Base-by-base conservation (phyloP, 2,888 invertebrate species). In the Nomada hirtipes region DNA sequence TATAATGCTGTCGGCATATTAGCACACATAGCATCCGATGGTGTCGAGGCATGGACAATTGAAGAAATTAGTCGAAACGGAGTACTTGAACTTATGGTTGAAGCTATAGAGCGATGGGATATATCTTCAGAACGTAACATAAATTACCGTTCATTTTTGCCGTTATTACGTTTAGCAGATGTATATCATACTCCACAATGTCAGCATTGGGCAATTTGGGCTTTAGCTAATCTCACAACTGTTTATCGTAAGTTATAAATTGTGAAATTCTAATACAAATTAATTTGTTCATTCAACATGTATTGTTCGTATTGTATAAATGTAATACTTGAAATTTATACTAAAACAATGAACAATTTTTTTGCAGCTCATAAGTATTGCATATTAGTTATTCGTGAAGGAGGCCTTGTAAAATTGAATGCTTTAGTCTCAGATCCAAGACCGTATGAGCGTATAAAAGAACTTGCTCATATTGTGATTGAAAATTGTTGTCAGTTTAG, bases 161-260 rank as follows among this genome's bases (percentile, higher is more conserved):
- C 99, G 0, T 98, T 99, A 82, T 95, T 99, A 36, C 96, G 97
- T 84, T 95, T 99, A 82, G 95, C 98, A 63, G 95, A 96, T 82
- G 96, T 97, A 73, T 96, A 97, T 89, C 97, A 98, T 92, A 98
- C 98, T 0, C 97, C 98, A 0, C 97, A 98, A 93, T 98, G 98
- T 93, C 98, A 98, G 93, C 97, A 98, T 93, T 99, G 99, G 99
- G 98, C 99, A 2, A 97, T 97, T 10, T 99, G 99, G 99, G 99
- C 99, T 0, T 95, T 99, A 79, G 98, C 99, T 67, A 99, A 99
- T 94, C 96, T 99, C 82, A 99, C 99, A 65, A 97, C 96, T 79
- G 98, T 98, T 44, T 98, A 98, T 93, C 97, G 98, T 97, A 94
- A 96, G 97, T 97, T 88, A 23, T 77, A 63, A 23, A 65, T 73